These are phyloP conservation scores for Callithrix jacchus DNA, from an alignment of 2,113 vertebrate species.

Conservation along the genomic window DNA sequence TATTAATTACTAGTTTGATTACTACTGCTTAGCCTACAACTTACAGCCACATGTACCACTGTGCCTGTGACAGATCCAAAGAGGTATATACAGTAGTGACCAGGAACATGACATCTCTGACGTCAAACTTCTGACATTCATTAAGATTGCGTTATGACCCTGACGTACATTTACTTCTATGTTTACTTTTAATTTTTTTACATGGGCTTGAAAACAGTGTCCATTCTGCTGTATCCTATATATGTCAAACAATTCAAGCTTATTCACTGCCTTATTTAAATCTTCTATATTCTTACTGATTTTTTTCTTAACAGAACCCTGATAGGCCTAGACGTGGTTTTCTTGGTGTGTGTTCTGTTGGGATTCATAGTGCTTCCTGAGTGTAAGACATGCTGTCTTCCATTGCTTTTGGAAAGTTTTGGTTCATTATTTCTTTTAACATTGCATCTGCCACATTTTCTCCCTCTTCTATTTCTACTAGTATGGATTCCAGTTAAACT, in stretches of 20 bases:
- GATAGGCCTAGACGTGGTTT: neutral
- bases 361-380: neutral
- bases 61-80: too few relatives aligned
- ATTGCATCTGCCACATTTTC: neutral
- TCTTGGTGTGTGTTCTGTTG: neutral
- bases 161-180: neutral
- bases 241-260: neutral
- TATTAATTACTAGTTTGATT: neutral
- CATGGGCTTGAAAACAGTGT: neutral
- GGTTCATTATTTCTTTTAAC: neutral
- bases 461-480: neutral
- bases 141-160: neutral
- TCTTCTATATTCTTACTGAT: neutral
- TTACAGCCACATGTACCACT: too few relatives aligned
- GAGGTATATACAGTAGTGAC: neutral
- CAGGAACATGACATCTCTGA: neutral
- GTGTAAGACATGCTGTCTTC: neutral
- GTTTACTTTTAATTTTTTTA: neutral
- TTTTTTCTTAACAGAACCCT: neutral
- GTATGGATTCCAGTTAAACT: neutral
- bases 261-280: neutral
- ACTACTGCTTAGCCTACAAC: neutral
- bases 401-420: neutral
- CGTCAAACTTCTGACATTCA: neutral
- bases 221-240: neutral